Conservation (phyloP, 2,797 vertebrate genomes). For the Sarcophilus harrisii region DNA sequence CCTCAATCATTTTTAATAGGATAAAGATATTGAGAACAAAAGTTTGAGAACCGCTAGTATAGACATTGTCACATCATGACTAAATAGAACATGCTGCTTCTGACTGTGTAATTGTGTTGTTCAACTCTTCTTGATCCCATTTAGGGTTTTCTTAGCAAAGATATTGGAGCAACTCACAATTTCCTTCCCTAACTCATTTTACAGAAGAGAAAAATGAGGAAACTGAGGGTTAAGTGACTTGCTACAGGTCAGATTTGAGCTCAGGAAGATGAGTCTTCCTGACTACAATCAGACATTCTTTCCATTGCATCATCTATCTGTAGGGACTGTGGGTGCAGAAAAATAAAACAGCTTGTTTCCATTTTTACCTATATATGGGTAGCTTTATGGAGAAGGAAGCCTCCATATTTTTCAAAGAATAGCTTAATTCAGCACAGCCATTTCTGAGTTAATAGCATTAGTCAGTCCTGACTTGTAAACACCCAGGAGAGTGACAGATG, state of each 20-base stretch:
- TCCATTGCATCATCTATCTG: neutral
- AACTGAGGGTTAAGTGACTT: neutral
- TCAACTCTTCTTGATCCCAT: neutral
- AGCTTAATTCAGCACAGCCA: constrained; percentile 37
- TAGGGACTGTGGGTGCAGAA: too few species aligned
- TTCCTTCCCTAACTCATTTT: neutral
- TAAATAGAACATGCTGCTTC: neutral
- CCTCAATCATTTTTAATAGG: too few species aligned
- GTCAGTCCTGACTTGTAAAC: constrained; percentile 35
- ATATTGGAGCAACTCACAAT: neutral
- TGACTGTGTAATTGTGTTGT: neutral
- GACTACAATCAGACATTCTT: neutral
- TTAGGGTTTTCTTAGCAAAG: neutral
- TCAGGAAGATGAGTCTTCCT: neutral
- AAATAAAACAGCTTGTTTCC: neutral
- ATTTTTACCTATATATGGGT: neutral
- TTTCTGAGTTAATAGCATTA: constrained; percentile 56
- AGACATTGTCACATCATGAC: neutral
- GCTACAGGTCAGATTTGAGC: neutral
- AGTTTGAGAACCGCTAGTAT: too few species aligned
- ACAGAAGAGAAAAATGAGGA: neutral
- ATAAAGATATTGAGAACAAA: too few species aligned
- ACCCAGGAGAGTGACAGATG: constrained; percentile 30
- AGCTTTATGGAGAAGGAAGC: neutral
- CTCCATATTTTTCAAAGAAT: constrained; percentile 19